Conservation (phyloP, 2,797 vertebrate species). For the Urophycis tenuis region DNA sequence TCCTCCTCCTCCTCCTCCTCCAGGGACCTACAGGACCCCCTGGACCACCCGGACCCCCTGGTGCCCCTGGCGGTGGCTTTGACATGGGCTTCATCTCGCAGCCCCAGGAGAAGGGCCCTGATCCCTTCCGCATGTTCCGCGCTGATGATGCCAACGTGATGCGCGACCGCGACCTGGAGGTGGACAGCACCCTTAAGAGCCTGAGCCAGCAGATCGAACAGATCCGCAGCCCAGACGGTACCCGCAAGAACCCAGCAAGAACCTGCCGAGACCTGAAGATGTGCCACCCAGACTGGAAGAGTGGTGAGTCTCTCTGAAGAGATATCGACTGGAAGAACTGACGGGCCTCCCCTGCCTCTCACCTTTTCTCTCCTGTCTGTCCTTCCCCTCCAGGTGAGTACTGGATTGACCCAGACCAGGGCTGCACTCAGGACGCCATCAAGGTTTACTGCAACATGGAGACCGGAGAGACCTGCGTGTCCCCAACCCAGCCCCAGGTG, state of each 20-base stretch:
- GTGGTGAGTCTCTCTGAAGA: conserved; percentile 68
- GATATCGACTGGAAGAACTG: not conserved
- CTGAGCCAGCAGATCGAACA: conserved; percentile 97
- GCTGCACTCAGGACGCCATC: conserved; percentile 93
- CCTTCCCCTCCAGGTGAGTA: conserved; percentile 76
- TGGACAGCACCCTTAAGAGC: conserved; percentile 96
- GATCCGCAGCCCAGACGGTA: conserved; percentile 95
- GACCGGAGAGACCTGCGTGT: conserved; percentile 87
- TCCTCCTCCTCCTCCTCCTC: not conserved
- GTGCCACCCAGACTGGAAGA: conserved; percentile 99
- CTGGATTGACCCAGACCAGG: conserved; percentile 99
- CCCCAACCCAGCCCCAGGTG: conserved; percentile 73
- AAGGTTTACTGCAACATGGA: conserved; percentile 99
- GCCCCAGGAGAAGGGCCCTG: conserved; percentile 89
- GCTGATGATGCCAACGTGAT: conserved; percentile 93
- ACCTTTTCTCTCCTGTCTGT: not conserved
- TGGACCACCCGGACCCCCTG: conserved; percentile 85
- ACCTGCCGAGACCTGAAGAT: conserved; percentile 98
- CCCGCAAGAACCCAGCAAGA: conserved; percentile 94
- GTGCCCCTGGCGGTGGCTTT: conserved; percentile 86
- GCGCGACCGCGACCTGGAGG: conserved; percentile 92
- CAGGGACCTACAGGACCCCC: conserved; percentile 90
- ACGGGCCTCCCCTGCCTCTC: not conserved
- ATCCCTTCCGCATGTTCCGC: conserved; percentile 85
- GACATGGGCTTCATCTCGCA: conserved; percentile 92